Conservation (phyloP, 2,888 invertebrate genomes). For the Tanytarsus gracilentus region DNA sequence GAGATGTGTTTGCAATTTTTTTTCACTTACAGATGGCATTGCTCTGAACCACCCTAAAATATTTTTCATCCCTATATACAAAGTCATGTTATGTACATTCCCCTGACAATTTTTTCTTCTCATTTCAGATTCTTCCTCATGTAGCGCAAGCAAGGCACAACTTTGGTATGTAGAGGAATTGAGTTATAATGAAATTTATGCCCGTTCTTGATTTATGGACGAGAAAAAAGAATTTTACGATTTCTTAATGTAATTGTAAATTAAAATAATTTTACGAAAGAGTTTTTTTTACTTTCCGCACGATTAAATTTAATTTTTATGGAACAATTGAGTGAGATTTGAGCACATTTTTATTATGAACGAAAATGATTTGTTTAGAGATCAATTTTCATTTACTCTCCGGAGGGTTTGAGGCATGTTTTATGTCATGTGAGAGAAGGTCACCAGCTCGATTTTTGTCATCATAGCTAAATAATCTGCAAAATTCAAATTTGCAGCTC, state of each 20-base stretch:
- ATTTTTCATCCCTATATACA: neutral
- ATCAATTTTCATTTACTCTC: constrained; percentile 2
- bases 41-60: neutral
- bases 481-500: constrained; percentile 18
- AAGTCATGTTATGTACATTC: too few relatives aligned
- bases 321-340: constrained; percentile 1
- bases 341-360: constrained; percentile 5
- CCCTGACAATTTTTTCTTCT: too few relatives aligned
- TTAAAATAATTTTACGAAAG: too few relatives aligned
- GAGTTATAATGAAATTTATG: too few relatives aligned
- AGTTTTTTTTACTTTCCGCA: constrained; percentile 16
- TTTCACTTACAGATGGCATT: constrained; percentile 8
- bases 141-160: too few relatives aligned
- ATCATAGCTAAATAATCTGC: neutral
- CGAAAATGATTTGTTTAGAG: constrained; percentile 20
- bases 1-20: neutral
- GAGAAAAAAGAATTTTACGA: too few relatives aligned
- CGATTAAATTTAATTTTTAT: constrained; percentile 22
- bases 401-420: neutral
- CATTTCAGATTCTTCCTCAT: too few relatives aligned
- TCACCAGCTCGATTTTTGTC: neutral
- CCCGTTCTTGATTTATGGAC: too few relatives aligned
- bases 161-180: too few relatives aligned
- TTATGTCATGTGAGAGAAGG: neutral
- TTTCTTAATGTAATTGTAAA: neutral